Evolutionary conservation across 1,140 invertebrate genomes (phyloP), one percentile per base, ranked within the genome.

Genomic region (Aleiodes sp.): DNA sequence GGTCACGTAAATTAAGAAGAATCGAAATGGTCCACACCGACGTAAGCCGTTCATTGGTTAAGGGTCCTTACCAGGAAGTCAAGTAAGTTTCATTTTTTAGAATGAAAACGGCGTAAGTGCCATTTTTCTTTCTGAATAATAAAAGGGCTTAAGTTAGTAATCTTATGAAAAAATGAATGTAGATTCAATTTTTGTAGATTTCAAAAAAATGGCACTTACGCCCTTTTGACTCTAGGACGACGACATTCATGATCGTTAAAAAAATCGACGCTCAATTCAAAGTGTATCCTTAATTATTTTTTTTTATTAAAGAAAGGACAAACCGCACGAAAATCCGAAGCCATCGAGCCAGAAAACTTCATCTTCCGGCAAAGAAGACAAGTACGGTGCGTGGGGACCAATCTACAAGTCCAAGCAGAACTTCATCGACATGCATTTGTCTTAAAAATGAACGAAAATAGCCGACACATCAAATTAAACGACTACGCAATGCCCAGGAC

Each of bases 331-430:
- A 57, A 60, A 62, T 28, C 21, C 62, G 63, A 14, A 46, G 43
- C n/a, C 46, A 62, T 19, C 65, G 37, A 56, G 43, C 35, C 39
- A 39, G 78, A 31, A 76, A 78, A 59, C 68, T 68, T 21, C n/a
- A n/a, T n/a, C n/a, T n/a, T n/a, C 62, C 75, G 46, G 21, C 1
- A 83, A 80, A 19, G 87, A 87, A 75, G 84, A 85, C 16, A 88
- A 90, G 77, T 87, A 91, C 70, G 89, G 88, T 37, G 85, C 90
- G 56, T 93, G 91, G 91, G 92, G 92, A 70, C 84, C 91, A 24
- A 86, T 89, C 56, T 93, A 89, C 82, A 92, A 93, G 84, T 91
- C 91, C 84, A 91, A 90, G 76, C 85, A 91, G 73, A 87, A 91
- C 74, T 93, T 93, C 76, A 82, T 88, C 16, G 88, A 90, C 69